These are phyloP conservation scores for Gortyna flavago DNA, from an alignment of 2,888 invertebrate species.

Conservation along the genomic window DNA sequence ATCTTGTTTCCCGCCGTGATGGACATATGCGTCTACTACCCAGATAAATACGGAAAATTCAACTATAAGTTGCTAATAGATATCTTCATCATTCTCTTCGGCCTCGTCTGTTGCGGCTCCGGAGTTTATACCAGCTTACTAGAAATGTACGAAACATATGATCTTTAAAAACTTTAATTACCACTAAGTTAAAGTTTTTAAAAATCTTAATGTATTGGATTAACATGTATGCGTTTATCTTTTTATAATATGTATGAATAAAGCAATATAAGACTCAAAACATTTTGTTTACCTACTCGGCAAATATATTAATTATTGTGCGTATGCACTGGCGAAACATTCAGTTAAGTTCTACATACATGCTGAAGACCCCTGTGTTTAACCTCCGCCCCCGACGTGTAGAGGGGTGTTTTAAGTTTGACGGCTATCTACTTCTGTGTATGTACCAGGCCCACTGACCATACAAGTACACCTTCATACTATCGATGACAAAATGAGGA, in stretches of 20 bases:
- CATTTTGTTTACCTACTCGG: not conserved
- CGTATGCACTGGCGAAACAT: too few species aligned
- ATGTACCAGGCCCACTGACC: too few species aligned
- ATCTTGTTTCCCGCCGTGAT: constrained; percentile 94
- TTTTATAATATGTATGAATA: not conserved
- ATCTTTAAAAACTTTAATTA: not conserved
- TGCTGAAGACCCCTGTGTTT: too few species aligned
- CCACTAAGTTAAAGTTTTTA: not conserved
- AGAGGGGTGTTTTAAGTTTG: too few species aligned
- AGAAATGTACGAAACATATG: constrained; percentile 66
- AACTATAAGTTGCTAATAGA: constrained; percentile 71
- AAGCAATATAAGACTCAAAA: not conserved
- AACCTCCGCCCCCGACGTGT: too few species aligned
- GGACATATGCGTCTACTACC: constrained; percentile 82
- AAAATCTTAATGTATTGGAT: not conserved
- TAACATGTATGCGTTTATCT: not conserved
- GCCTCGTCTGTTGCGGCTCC: constrained; percentile 69
- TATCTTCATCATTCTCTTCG: constrained; percentile 70
- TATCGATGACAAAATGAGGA: too few species aligned
- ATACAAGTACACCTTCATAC: too few species aligned
- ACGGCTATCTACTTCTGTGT: too few species aligned
- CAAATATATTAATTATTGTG: not conserved
- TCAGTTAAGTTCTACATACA: too few species aligned
- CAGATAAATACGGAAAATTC: constrained; percentile 69
- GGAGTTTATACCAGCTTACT: constrained; percentile 77